Evolutionary conservation across 1,140 invertebrate species (phyloP), one percentile per base, ranked within the genome.

Genomic region (Zaprionus vittiger): DNA sequence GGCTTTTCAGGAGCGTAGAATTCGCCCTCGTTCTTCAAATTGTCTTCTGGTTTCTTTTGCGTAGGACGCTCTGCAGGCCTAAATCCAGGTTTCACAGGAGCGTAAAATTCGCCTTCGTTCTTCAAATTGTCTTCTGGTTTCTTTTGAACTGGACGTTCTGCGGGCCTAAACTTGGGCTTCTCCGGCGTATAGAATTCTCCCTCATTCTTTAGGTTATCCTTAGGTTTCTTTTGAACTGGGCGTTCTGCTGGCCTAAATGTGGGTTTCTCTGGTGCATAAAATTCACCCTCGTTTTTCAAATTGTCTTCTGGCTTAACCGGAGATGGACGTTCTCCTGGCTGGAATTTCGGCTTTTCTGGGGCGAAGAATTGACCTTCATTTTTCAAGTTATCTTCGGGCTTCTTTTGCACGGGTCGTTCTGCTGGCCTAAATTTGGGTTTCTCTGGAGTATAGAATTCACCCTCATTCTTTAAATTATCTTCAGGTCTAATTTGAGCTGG

Each of bases 91-190:
- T 83, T 85, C 15, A 83, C 80, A 14, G 93, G 91, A 60, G 91
- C 80, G 67, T 95, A 94, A 79, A 96, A 95, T 1, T 95, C 94
- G 11, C 95, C 95, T 83, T 96, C 96, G 0, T 94, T 93, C 83
- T 94, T 70, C 24, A 73, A 81, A 76, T 94, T 94, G 87, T 96
- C 95, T 76, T 94, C 93, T 37, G 94, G 94, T 89, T 94, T 95
- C 17, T 94, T 94, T 22, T 94, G 94, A 15, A 93, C 93, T 31
- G 93, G 94, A 56, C 94, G 90, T 12, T 95, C 93, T 75, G 83
- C 78, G 52, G 73, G 77, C 14, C 75, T 69, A 47, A 81, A 86
- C 31, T 95, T 94, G 0, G 95, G 93, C 75, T 95, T 92, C 79
- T 96, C 96, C 15, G 94, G 83, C 37, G 85, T 93, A 0, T 82